A percentile compares a stretch with the other conserved stretches of the same genome.
phyloP scores from a whole-genome alignment of 2,797 vertebrate species.

The Chrysolophus pictus region DNA sequence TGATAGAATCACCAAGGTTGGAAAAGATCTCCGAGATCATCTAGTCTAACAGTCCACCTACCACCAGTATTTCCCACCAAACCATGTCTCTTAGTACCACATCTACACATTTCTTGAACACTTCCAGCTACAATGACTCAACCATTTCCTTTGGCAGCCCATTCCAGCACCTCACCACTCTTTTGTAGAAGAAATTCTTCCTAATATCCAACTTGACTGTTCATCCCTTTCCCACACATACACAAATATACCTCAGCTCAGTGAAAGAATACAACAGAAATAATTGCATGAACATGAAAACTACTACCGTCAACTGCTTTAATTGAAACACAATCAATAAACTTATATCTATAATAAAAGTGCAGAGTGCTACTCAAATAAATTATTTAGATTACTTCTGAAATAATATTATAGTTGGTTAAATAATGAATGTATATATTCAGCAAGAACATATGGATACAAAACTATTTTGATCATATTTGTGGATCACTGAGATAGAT shows the following conservation, averaged over 20 bases:
- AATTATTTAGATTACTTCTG: not conserved
- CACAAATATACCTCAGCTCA: not conserved
- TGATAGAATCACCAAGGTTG: no score
- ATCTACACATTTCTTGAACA: no score
- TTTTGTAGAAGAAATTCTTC: no score
- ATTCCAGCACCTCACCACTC: no score
- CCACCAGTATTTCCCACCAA: no score
- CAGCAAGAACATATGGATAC: not conserved
- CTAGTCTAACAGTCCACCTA: no score
- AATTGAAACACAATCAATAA: not conserved
- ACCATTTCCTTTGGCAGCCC: no score
- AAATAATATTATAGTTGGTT: not conserved
- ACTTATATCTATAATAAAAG: not conserved
- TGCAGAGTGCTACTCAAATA: not conserved
- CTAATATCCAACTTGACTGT: not conserved
- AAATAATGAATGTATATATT: not conserved
- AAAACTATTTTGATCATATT: not conserved
- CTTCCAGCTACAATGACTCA: no score
- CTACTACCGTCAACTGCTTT: not conserved
- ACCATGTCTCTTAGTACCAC: no score
- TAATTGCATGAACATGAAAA: not conserved
- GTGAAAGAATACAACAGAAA: not conserved
- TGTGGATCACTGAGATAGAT: not conserved
- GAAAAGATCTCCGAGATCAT: no score
- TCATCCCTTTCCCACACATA: not conserved